Conservation (phyloP, 2,113 vertebrate species). For the Mus spicilegus region DNA sequence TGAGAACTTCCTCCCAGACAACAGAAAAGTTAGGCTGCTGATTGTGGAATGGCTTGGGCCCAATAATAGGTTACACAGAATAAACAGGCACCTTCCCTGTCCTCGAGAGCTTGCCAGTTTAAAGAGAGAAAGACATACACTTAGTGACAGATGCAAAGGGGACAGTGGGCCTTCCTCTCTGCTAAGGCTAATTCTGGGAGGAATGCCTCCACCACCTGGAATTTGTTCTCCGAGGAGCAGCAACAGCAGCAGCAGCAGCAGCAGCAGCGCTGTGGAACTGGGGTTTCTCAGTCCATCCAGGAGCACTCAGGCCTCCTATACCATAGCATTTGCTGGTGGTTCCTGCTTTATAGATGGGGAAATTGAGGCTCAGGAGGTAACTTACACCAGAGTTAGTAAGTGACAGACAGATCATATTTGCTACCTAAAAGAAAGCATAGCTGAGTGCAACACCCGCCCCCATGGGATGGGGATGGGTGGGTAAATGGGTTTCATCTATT, state of each 20-base stretch:
- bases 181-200: neutral
- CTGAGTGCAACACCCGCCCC: neutral
- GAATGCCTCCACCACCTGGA: neutral
- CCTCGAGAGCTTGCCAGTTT: neutral
- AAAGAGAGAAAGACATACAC: neutral
- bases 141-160: neutral
- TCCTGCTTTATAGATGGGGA: neutral
- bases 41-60: neutral
- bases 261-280: rapidly evolving
- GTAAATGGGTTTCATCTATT: neutral
- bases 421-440: neutral
- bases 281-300: rapidly evolving
- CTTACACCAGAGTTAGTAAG: neutral
- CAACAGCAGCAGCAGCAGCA: neutral
- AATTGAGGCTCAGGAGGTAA: neutral
- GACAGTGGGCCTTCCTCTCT: neutral
- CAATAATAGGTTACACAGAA: neutral
- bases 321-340: neutral
- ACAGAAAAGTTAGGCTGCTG: neutral
- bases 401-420: neutral
- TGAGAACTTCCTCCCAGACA: slow-evolving; percentile 14
- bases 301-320: neutral
- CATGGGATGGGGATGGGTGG: too few relatives aligned
- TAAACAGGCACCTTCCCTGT: neutral
- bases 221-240: rapidly evolving